A percentile compares a stretch with the other conserved stretches of the same genome.
These are phyloP conservation scores for Oreocharis arfaki DNA, from an alignment of 2,113 vertebrate genomes.

Conservation along the genomic window DNA sequence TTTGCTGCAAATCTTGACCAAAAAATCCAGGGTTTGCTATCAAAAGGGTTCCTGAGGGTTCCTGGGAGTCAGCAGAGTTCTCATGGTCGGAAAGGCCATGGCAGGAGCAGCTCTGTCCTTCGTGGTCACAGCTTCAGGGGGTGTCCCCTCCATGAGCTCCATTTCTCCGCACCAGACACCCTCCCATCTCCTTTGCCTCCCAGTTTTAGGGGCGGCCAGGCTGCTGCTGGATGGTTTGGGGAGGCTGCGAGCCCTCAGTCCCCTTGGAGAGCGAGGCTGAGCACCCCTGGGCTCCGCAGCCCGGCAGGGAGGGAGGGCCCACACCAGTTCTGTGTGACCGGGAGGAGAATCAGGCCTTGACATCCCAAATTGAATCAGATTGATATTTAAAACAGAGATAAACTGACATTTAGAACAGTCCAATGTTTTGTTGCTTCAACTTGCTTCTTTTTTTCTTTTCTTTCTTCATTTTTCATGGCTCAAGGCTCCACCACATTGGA, in stretches of 20 bases:
- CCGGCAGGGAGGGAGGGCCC: not conserved
- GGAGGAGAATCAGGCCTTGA: not conserved
- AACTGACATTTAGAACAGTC: not conserved
- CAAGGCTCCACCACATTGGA: not conserved
- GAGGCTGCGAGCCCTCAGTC: not conserved
- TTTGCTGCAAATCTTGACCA: conserved; percentile 1
- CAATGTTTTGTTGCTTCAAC: not conserved
- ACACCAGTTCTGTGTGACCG: not conserved
- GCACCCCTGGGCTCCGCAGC: not conserved
- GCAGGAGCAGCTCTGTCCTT: not conserved
- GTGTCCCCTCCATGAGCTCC: rapidly evolving
- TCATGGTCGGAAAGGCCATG: rapidly evolving
- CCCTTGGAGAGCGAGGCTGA: not conserved
- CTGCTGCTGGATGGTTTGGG: not conserved
- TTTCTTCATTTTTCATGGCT: not conserved
- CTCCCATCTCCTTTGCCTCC: not conserved
- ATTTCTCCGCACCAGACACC: rapidly evolving
- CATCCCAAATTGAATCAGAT: not conserved
- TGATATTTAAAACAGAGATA: conserved; percentile 3
- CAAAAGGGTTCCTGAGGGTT: not conserved
- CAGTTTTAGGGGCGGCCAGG: not conserved
- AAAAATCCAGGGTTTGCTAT: not conserved
- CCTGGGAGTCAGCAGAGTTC: not conserved
- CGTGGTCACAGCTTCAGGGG: rapidly evolving
- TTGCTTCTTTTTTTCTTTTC: not conserved